These are phyloP conservation scores for Enteromius fasciolatus DNA, from an alignment of 2,797 vertebrate species.

Conservation along the genomic window DNA sequence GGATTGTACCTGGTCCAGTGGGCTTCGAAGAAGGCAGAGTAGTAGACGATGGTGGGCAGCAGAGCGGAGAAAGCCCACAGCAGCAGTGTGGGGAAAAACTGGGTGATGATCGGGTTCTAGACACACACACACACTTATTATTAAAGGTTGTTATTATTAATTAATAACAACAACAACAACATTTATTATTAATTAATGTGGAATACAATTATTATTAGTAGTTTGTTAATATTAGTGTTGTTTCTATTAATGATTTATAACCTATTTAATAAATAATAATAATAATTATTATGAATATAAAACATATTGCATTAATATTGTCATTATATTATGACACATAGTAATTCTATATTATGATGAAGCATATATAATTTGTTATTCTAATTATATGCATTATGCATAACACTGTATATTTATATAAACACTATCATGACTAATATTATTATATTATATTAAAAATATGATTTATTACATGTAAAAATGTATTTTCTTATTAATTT, in stretches of 20 bases:
- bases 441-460: neutral
- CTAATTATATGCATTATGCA: neutral
- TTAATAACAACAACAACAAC: neutral
- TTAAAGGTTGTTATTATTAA: neutral
- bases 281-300: too few relatives aligned
- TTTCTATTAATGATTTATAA: neutral
- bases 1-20: conserved; percentile 90
- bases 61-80: conserved; percentile 95
- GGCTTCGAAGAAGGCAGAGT: conserved; percentile 93
- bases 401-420: neutral
- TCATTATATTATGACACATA: too few relatives aligned
- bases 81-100: conserved; percentile 94
- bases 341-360: too few relatives aligned
- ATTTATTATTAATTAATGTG: too few relatives aligned
- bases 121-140: neutral
- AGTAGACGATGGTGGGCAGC: conserved; percentile 95
- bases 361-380: neutral
- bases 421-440: too few relatives aligned
- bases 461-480: neutral
- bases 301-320: neutral
- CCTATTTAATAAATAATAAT: neutral
- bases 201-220: too few relatives aligned
- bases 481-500: neutral
- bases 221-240: too few relatives aligned
- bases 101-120: conserved; percentile 95